Evolutionary conservation across 2,888 invertebrate genomes (phyloP), one percentile per base, ranked within the genome.

Genomic region (Drosophila testacea): DNA sequence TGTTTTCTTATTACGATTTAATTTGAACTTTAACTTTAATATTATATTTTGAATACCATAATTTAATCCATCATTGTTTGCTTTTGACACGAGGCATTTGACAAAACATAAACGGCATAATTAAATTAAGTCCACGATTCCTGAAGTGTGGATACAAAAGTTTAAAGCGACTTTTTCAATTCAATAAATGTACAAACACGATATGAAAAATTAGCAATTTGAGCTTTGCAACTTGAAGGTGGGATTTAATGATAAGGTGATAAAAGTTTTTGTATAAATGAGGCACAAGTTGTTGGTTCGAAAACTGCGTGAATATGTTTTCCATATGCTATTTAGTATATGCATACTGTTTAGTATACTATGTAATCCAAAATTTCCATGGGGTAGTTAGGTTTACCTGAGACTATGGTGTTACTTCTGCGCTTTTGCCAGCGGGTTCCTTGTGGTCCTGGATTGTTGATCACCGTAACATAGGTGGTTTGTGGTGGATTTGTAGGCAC

Each of bases 401-500:
- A n/a, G 6, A 41, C 9, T 10, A 11, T 44, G 0, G 73, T 44
- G 34, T 41, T 44, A 10, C 36, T 13, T 1, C 32, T 48, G 10
- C 54, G 60, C 36, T 52, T 44, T 28, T n/a, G 34, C 51, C 51
- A 48, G 6, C 46, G 52, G 2, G 6, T 30, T 11, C n/a, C 11
- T 10, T 9, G 30, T 5, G 52, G 28, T 10, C 3, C 11, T 4
- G 44, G 22, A 41, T 42, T 39, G 39, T 44, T 61, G 32, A 69
- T 32, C 47, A 73, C 63, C n/a, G 50, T 28, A 2, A 77, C 36
- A n/a, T 56, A 38, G n/a, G 56, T 73, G 47, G 60, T 48, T 56
- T 60, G 69, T 39, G 38, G 77, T 32, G 42, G 62, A 69, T 13
- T 52, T 62, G 9, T 56, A 10, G 74, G 56, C 2, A 13, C 55